phyloP scores from a whole-genome alignment of 1,140 invertebrate genomes.

The Chlorops oryzae region DNA sequence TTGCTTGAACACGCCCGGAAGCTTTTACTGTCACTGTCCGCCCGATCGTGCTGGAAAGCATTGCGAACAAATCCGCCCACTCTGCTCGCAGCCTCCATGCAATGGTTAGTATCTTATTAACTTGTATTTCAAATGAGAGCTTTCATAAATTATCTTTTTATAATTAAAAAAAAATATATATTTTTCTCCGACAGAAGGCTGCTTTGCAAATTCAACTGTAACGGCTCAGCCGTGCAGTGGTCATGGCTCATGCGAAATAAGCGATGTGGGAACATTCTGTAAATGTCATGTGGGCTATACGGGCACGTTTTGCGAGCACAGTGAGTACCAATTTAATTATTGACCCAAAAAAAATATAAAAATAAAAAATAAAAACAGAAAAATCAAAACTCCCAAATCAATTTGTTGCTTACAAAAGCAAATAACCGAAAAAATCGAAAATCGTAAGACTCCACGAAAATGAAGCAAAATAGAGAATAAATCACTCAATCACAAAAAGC shows the following conservation, averaged over 20 bases:
- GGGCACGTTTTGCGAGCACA: conserved; percentile 69
- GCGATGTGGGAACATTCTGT: conserved; percentile 61
- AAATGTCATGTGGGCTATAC: conserved; percentile 71
- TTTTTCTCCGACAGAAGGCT: conserved; percentile 34
- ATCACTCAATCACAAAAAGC: too few species aligned
- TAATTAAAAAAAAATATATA: conserved; percentile 5
- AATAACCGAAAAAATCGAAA: too few species aligned
- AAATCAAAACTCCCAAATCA: too few species aligned
- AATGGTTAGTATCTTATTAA: conserved; percentile 37
- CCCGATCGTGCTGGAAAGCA: conserved; percentile 82
- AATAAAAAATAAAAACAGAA: too few species aligned
- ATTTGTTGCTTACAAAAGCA: too few species aligned
- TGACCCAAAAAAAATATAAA: too few species aligned
- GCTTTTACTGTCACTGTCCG: conserved; percentile 87
- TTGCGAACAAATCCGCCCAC: conserved; percentile 67
- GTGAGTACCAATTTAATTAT: conserved; percentile 48
- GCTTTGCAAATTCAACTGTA: conserved; percentile 39
- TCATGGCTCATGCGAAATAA: conserved; percentile 67
- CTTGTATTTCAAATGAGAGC: too few species aligned
- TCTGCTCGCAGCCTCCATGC: conserved; percentile 56
- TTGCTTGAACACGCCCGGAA: conserved; percentile 77
- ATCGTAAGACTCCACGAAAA: too few species aligned
- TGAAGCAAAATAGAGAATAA: too few species aligned
- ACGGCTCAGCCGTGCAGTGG: conserved; percentile 61
- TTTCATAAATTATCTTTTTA: conserved; percentile 2